Base-by-base conservation (phyloP, 2,888 invertebrate species). In the Drosophila atripex region DNA sequence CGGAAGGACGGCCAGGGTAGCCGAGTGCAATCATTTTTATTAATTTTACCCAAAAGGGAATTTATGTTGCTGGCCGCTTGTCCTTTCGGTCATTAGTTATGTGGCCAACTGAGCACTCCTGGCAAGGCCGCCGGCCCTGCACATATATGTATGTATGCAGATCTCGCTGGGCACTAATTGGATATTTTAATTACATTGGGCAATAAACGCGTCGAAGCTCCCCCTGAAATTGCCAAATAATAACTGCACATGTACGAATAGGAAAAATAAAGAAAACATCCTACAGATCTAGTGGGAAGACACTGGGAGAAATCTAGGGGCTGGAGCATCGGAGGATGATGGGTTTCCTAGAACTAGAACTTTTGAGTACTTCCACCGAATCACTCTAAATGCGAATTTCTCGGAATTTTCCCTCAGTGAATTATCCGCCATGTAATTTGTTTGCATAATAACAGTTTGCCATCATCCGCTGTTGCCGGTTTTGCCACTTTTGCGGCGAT, bases 1-100 rank as follows among this genome's bases (percentile, higher is more conserved):
- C 72, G 80, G 14, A 71, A 49, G 54, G 65, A 56, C 72, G 50
- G 71, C 41, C 79, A 2, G 28, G 21, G 21, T 23, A 64, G 57
- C 70, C 72, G 80, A 70, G 63, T 75, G 83, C 84, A 84, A 84
- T 84, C 83, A 85, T 84, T 84, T 84, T 84, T 84, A 84, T 84
- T 83, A 84, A 84, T 84, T 84, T 85, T 80, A 71, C 73, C 75
- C 77, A 78, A 80, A 82, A 82, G 76, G 76, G 79, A 84, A 82
- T 82, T 80, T 82, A 80, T 82, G 82, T 75, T 69, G 60, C 75
- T 63, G 56, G 43, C 72, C 52, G 30, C 23, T n/a, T 61, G 50
- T 49, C 53, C 60, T 39, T 18, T 55, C 30, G 70, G 70, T 61
- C 70, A 70, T 70, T 70, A 70, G 70, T 70, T 69, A 61, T 69